These are phyloP conservation scores for Nyctibius bracteatus DNA, from an alignment of 2,113 vertebrate species.

Conservation along the genomic window DNA sequence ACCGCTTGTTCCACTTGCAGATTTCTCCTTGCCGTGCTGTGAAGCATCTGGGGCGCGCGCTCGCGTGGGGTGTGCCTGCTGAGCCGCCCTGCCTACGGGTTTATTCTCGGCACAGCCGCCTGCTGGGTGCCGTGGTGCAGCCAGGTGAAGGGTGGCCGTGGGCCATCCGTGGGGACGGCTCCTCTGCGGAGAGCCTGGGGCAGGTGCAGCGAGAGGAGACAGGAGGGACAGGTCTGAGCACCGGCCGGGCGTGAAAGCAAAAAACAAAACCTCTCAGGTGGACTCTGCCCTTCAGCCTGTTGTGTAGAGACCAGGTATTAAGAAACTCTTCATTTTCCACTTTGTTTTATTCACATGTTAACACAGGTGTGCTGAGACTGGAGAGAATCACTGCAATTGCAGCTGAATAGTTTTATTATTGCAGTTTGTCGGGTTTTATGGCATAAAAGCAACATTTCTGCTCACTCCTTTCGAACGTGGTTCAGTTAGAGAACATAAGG, in stretches of 20 bases:
- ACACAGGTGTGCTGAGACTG: background rate
- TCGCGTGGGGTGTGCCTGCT: background rate
- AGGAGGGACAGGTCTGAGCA: background rate
- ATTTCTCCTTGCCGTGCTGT: background rate
- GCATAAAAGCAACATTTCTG: background rate
- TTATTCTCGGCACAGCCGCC: background rate
- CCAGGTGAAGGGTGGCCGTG: background rate
- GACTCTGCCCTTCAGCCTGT: background rate
- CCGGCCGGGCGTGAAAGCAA: background rate
- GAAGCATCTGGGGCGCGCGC: background rate
- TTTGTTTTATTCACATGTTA: background rate
- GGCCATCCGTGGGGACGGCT: background rate
- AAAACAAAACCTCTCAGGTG: background rate
- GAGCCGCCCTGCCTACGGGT: background rate
- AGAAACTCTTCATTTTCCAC: background rate
- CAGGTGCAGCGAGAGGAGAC: background rate
- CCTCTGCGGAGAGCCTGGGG: background rate
- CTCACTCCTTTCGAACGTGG: background rate
- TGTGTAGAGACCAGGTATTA: background rate
- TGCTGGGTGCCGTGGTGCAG: background rate
- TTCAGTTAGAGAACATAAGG: background rate
- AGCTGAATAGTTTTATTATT: background rate
- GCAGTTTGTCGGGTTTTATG: background rate
- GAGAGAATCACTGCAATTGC: background rate
- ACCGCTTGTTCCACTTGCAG: background rate